Evolutionary conservation across 2,113 vertebrate genomes (phyloP), one percentile per base, ranked within the genome.

Genomic region (Petrocephalus zakoni): DNA sequence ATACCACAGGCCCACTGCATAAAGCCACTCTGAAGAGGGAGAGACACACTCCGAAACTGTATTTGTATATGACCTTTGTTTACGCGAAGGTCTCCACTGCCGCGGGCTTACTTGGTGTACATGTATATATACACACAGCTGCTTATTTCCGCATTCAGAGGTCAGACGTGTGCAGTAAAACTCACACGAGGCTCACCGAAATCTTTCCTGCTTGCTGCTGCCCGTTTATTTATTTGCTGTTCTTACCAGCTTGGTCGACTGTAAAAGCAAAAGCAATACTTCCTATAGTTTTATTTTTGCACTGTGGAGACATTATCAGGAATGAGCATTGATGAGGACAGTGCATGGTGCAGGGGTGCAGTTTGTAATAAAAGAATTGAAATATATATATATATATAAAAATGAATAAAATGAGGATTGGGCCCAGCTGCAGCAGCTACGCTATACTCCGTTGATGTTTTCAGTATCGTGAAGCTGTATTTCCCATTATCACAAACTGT

Each of bases 261-360:
- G 95, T 96, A 94, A 91, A 94, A 93, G 92, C 88, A 94, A 91
- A 94, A 93, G 92, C 88, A 86, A 89, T 89, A 93, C 95, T 93
- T 92, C 94, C 94, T 94, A 95, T 95, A 96, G 96, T 97, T 95
- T 68, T 97, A 97, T 98, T 96, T 96, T 97, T 98, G 96, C 97
- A 97, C 97, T 97, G 96, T 93, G 91, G 94, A 92, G 93, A 89
- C 91, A 92, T 90, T 91, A 88, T 88, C 72, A 89, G 90, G 89
- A 81, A 61, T 51, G 93, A 90, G 92, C 92, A 94, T 93, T 92
- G 92, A 92, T 91, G 88, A 90, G 56, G n/a, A 72, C 89, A 91
- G 89, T 89, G 90, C 88, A 92, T 51, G 89, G 34, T 85, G 47
- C 88, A 89, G 72, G 19, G 81, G 29, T 53, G 88, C 78, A 92